phyloP scores from a whole-genome alignment of 2,113 vertebrate genomes.

The Calonectris borealis region DNA sequence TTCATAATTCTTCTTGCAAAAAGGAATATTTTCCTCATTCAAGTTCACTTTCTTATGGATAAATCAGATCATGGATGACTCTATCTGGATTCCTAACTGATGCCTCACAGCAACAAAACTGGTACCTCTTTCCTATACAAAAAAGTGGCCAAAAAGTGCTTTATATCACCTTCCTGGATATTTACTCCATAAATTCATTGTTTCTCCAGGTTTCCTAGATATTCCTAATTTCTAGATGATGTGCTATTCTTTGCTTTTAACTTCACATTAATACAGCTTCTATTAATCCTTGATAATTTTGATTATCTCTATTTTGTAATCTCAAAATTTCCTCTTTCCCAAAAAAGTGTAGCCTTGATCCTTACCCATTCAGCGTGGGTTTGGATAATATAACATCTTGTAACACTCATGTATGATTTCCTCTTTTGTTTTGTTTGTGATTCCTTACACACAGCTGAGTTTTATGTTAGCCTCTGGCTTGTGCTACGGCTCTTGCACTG shows the following conservation, averaged over 20 bases:
- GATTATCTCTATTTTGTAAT: neutral
- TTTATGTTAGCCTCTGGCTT: neutral
- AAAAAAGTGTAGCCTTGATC: neutral
- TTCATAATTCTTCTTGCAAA: neutral
- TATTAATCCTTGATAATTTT: neutral
- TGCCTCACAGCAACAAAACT: neutral
- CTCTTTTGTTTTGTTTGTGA: neutral
- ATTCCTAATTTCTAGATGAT: neutral
- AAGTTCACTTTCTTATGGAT: constrained; percentile 21
- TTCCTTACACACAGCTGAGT: neutral
- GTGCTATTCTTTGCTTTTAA: neutral
- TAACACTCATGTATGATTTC: neutral
- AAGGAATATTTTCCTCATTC: constrained; percentile 8
- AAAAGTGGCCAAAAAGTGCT: neutral
- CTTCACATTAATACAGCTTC: neutral
- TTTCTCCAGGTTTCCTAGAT: neutral
- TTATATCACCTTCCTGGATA: neutral
- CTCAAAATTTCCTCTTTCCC: neutral
- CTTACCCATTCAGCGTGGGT: neutral
- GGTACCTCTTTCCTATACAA: neutral
- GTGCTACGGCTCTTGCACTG: neutral
- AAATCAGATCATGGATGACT: constrained; percentile 24
- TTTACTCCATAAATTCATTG: neutral
- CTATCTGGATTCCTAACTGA: constrained; percentile 11
- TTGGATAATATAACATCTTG: neutral